Base-by-base conservation (phyloP, 2,797 vertebrate genomes). In the Neoniphon sammara region DNA sequence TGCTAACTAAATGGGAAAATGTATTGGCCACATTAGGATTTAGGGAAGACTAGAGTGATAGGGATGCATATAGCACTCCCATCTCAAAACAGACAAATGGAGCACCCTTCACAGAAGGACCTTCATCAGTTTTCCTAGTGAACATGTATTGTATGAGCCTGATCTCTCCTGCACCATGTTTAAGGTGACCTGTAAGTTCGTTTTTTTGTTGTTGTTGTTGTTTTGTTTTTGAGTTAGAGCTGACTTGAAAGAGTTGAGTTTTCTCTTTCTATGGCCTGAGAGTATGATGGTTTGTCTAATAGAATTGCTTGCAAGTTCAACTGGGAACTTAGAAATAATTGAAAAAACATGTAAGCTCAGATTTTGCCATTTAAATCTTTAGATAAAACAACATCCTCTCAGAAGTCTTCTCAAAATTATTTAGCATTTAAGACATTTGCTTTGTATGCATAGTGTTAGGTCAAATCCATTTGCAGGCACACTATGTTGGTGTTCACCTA, bases 1-100 rank as follows among this genome's bases (percentile, higher is more conserved):
- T 25, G 9, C 44, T 42, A 66, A 59, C 39, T 71, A 53, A 80
- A 80, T 23, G 39, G 31, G 17, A 67, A 70, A 64, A 57, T 15
- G 39, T 39, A 58, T 46, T 47, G 36, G 59, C 49, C 36, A 52
- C 34, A 56, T 44, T 18, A 54, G 10, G 47, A 71, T 76, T n/a
- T 55, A 14, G 5, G n/a, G 17, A 53, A 3, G 20, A 3, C 42
- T 20, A 4, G 7, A 70, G 18, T 0, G 9, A 44, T 42, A 56
- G 60, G 60, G 50, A 73, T 74, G 27, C 8, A 50, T 18, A 31
- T 12, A 5, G 31, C 0, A 5, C 6, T 64, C 39, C 39, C 21
- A 64, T 66, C 17, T 8, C 2, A 52, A 52, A 68, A 53, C 36
- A 70, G 62, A 56, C 47, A 61, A 49, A 75, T 27, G 6, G 9